A percentile compares a stretch with the other conserved stretches of the same genome.
Conservation (phyloP, 1,140 invertebrate species). For the Aporrectodea caliginosa region DNA sequence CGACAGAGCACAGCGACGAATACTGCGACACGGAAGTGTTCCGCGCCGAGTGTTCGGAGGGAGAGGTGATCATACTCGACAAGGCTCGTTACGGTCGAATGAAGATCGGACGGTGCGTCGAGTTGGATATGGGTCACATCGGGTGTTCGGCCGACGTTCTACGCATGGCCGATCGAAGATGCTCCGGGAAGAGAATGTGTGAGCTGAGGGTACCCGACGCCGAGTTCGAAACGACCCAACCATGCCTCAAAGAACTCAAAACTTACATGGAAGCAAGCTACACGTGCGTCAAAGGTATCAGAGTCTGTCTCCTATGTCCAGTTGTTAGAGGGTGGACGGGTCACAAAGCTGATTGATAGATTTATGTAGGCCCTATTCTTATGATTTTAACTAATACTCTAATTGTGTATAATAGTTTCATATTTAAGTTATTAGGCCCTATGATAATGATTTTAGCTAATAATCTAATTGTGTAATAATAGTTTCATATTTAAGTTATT, state of each 20-base stretch:
- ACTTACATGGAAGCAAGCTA: slow-evolving; percentile 21
- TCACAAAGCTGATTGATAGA: no score
- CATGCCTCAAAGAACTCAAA: slow-evolving; percentile 23
- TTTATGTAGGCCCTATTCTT: no score
- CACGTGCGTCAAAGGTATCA: slow-evolving; percentile 14
- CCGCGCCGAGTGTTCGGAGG: slow-evolving; percentile 1
- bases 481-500: no score
- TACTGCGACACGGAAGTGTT: slow-evolving; percentile 23
- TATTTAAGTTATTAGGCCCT: no score
- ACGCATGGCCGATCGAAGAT: slow-evolving; percentile 1
- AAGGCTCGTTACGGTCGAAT: slow-evolving; percentile 19
- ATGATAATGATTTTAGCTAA: no score
- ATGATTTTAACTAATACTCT: no score
- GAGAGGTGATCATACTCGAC: slow-evolving; percentile 7
- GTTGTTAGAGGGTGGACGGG: no score
- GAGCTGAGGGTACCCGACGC: slow-evolving; percentile 19
- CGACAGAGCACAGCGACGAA: not conserved
- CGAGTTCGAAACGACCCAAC: slow-evolving; percentile 15
- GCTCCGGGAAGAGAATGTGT: slow-evolving; percentile 1
- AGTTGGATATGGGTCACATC: slow-evolving; percentile 19
- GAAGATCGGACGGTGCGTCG: slow-evolving; percentile 17
- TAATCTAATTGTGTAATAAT: no score
- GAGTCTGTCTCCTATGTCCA: no score
- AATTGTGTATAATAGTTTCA: no score
- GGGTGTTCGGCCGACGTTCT: slow-evolving; percentile 10